A percentile compares a stretch with the other conserved stretches of the same genome.
phyloP scores from a whole-genome alignment of 2,113 vertebrate species.

The Gasterosteus nipponicus region DNA sequence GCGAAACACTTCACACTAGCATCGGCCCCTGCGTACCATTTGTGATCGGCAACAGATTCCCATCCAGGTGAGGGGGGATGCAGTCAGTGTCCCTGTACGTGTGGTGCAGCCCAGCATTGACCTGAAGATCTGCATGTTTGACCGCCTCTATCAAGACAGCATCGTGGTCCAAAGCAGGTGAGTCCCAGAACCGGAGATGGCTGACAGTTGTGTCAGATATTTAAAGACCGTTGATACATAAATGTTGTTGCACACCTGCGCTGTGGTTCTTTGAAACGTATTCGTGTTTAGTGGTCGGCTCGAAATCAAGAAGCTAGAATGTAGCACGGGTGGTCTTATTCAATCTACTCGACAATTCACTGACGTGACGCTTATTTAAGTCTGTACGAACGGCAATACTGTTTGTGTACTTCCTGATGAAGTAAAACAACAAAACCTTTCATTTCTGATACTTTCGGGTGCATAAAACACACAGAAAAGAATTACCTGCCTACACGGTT shows the following conservation, averaged over 20 bases:
- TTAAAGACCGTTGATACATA: not conserved
- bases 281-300: not conserved
- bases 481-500: not conserved
- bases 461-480: not conserved
- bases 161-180: constrained; percentile 87
- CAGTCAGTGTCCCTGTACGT: constrained; percentile 84
- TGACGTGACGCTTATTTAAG: not conserved
- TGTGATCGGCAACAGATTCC: constrained; percentile 56
- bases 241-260: not conserved
- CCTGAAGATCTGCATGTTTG: constrained; percentile 91
- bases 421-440: not conserved
- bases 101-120: constrained; percentile 83
- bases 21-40: not conserved
- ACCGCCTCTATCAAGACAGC: constrained; percentile 87
- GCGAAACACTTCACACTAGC: not conserved
- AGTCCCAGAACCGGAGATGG: constrained; percentile 34
- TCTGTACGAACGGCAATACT: not conserved
- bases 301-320: not conserved
- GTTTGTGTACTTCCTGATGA: not conserved
- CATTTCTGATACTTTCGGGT: not conserved
- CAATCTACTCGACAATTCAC: not conserved
- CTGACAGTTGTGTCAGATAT: not conserved
- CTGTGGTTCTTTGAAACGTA: not conserved
- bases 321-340: not conserved
- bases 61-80: constrained; percentile 75